These are phyloP conservation scores for Dromococcyx pavoninus DNA, from an alignment of 2,797 vertebrate genomes.

Conservation along the genomic window DNA sequence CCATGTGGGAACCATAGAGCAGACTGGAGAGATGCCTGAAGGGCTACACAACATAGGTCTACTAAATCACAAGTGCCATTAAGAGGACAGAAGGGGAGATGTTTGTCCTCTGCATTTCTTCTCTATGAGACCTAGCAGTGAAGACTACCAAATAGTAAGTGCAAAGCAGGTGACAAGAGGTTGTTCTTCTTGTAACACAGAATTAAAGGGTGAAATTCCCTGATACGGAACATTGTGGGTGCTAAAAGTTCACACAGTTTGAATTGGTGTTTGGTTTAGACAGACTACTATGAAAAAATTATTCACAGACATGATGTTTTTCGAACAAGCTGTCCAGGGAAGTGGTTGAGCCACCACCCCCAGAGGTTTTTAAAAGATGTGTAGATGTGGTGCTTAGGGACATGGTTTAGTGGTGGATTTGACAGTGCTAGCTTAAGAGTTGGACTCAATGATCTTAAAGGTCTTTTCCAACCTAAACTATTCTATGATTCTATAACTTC, in stretches of 20 bases:
- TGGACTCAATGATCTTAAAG: no score
- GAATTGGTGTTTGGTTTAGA: not conserved
- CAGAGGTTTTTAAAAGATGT: no score
- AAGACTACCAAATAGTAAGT: not conserved
- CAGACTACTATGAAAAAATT: no score
- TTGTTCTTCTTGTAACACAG: not conserved
- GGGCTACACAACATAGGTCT: fast-evolving
- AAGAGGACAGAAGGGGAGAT: not conserved
- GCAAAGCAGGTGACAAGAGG: not conserved
- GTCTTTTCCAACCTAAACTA: no score
- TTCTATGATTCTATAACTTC: not conserved
- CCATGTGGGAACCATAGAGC: not conserved
- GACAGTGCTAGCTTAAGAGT: no score
- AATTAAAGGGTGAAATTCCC: not conserved
- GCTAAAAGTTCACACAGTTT: not conserved
- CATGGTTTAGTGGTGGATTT: no score
- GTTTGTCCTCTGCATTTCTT: not conserved
- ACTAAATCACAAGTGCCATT: not conserved
- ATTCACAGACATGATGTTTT: no score
- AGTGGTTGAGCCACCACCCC: no score
- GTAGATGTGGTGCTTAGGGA: no score
- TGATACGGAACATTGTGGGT: not conserved
- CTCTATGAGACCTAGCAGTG: not conserved
- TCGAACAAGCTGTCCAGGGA: no score
- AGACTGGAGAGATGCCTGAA: not conserved